A percentile compares a stretch with the other conserved stretches of the same genome.
phyloP scores from a whole-genome alignment of 1,140 invertebrate genomes.

The Cotesia vestalis region DNA sequence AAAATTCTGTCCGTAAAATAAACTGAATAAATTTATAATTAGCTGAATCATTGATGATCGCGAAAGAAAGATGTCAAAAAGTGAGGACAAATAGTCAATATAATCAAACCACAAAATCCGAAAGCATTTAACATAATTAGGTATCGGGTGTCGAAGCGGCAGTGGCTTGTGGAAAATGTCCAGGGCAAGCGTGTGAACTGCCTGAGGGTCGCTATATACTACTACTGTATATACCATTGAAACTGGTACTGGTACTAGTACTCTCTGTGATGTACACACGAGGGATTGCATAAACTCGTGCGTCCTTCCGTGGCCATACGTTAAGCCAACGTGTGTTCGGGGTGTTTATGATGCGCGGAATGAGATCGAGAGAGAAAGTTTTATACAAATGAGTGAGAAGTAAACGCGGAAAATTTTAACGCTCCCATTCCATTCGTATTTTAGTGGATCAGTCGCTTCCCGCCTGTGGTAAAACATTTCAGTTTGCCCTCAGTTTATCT shows the following conservation, averaged over 20 bases:
- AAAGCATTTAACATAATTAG: constrained; percentile 65
- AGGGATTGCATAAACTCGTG: constrained; percentile 28
- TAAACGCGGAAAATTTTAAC: constrained; percentile 24
- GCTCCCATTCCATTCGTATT: constrained; percentile 19
- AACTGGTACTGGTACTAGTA: too few relatives aligned
- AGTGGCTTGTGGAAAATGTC: constrained; percentile 35
- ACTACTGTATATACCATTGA: too few relatives aligned
- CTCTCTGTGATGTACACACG: constrained; percentile 35
- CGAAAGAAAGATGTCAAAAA: constrained; percentile 14
- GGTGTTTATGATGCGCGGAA: constrained; percentile 23
- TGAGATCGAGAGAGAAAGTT: constrained; percentile 24
- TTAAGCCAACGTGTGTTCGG: constrained; percentile 33
- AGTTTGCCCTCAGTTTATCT: constrained; percentile 49
- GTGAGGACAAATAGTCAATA: constrained; percentile 17
- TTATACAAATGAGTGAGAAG: background rate
- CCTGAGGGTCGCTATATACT: constrained; percentile 30
- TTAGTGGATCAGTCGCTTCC: constrained; percentile 55
- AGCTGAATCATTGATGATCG: background rate
- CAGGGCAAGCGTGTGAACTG: constrained; percentile 13
- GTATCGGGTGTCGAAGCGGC: constrained; percentile 60
- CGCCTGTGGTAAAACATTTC: constrained; percentile 57
- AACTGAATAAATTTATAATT: constrained; percentile 15
- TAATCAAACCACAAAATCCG: constrained; percentile 63
- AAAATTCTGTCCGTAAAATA: too few relatives aligned
- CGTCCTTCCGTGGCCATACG: constrained; percentile 8